Conservation (phyloP, 2,888 invertebrate species). For the Perdita meconis region DNA sequence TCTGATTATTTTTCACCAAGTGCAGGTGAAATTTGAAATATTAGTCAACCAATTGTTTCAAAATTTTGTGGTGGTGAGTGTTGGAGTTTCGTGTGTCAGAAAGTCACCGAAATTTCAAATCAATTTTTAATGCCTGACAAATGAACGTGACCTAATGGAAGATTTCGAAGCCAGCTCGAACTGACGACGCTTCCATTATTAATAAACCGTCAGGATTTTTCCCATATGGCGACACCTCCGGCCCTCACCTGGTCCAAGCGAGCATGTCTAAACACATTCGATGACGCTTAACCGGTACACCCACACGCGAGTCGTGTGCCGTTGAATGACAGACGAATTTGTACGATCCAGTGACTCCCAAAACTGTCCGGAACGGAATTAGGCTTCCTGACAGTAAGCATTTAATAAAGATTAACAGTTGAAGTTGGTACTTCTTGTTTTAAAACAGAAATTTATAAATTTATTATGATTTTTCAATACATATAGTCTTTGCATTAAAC, state of each 20-base stretch:
- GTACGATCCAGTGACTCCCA: slow-evolving; percentile 36
- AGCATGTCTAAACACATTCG: slow-evolving; percentile 44
- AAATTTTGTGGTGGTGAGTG: too few relatives aligned
- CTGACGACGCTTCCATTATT: slow-evolving; percentile 27
- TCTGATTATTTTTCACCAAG: too few relatives aligned
- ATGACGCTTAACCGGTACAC: slow-evolving; percentile 38
- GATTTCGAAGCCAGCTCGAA: neutral
- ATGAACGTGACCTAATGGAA: slow-evolving; percentile 10
- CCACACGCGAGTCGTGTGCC: slow-evolving; percentile 21
- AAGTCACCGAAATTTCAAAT: neutral
- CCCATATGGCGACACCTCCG: slow-evolving; percentile 47
- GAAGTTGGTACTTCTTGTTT: too few relatives aligned
- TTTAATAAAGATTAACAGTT: too few relatives aligned
- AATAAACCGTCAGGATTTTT: slow-evolving; percentile 47
- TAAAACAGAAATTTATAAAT: too few relatives aligned
- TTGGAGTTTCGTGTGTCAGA: neutral
- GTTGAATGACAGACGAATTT: slow-evolving; percentile 14
- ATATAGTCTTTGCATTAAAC: too few relatives aligned
- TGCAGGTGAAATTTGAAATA: too few relatives aligned
- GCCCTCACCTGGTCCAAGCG: slow-evolving; percentile 41
- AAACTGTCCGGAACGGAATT: neutral
- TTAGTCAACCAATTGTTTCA: too few relatives aligned
- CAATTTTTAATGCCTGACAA: slow-evolving; percentile 22
- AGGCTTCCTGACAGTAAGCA: too few relatives aligned
- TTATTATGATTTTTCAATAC: too few relatives aligned